Evolutionary conservation across 2,888 invertebrate genomes (phyloP).

Genomic region (Eupithecia exiguata): DNA sequence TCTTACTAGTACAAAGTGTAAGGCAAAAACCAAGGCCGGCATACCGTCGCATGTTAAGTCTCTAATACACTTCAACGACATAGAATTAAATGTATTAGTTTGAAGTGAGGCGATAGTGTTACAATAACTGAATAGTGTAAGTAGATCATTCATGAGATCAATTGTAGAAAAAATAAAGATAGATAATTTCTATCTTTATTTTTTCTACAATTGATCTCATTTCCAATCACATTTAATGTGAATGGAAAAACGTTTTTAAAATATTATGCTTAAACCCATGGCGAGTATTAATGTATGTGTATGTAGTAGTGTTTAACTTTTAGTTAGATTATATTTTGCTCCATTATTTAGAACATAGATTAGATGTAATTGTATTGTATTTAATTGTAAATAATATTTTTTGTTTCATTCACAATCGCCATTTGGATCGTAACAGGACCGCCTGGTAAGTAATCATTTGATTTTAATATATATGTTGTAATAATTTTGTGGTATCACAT

Average conservation of each 20-base stretch:
- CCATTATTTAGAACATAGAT: not conserved
- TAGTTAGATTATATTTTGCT: not conserved
- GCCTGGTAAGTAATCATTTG: slow-evolving; percentile 66
- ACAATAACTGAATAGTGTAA: not conserved
- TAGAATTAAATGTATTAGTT: too few species aligned
- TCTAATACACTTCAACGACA: too few species aligned
- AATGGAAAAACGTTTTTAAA: not conserved
- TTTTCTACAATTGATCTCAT: too few species aligned
- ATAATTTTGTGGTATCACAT: not conserved
- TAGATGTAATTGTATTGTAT: slow-evolving; percentile 16
- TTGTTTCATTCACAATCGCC: slow-evolving; percentile 52
- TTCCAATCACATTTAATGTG: too few species aligned
- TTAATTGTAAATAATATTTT: slow-evolving; percentile 37
- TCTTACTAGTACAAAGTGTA: too few species aligned
- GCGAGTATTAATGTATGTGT: not conserved
- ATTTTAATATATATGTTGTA: not conserved
- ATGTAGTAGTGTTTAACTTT: not conserved
- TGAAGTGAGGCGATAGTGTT: not conserved
- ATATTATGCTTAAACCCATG: not conserved
- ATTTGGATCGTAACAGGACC: slow-evolving; percentile 62
- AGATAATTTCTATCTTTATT: too few species aligned
- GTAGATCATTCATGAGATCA: not conserved
- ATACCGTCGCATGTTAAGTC: too few species aligned
- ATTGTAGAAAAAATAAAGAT: not conserved
- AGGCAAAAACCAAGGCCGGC: too few species aligned